Evolutionary conservation across 92 coral and sea anemone genomes (phyloP).

Genomic region (Umimayanthus chanpuru): DNA sequence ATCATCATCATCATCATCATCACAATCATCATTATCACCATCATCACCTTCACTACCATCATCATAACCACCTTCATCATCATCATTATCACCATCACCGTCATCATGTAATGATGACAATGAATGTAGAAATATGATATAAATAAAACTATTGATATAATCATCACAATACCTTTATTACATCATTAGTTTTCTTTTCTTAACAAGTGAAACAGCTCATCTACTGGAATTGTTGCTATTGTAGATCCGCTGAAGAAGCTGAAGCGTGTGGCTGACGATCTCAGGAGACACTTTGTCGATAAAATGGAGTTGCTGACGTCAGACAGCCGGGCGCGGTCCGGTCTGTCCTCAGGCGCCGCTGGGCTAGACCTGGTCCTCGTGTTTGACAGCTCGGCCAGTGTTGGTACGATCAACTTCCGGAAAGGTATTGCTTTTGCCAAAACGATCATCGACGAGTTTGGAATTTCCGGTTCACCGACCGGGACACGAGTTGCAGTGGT

Average conservation of each 20-base stretch:
- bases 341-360: slow-evolving; percentile 95
- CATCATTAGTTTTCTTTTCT: too few species aligned
- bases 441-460: slow-evolving; percentile 93
- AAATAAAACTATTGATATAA: too few species aligned
- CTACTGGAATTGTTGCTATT: background rate
- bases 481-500: slow-evolving; percentile 98
- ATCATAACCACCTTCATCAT: too few species aligned
- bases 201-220: too few species aligned
- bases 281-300: slow-evolving; percentile 84
- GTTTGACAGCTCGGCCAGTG: slow-evolving; percentile 98
- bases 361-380: slow-evolving; percentile 95
- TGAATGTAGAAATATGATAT: too few species aligned
- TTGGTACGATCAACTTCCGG: slow-evolving; percentile 79
- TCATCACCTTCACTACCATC: too few species aligned
- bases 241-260: slow-evolving; percentile 80
- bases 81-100: too few species aligned
- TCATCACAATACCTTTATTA: too few species aligned
- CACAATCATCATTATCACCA: too few species aligned
- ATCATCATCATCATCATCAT: too few species aligned
- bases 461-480: slow-evolving; percentile 78
- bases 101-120: too few species aligned
- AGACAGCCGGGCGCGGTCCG: slow-evolving; percentile 94
- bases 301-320: slow-evolving; percentile 82
- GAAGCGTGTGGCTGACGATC: slow-evolving; percentile 72
- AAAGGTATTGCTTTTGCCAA: slow-evolving; percentile 89